Evolutionary conservation across 2,888 invertebrate species (phyloP), one percentile per base, ranked within the genome.

Genomic region (Pyralis farinalis): DNA sequence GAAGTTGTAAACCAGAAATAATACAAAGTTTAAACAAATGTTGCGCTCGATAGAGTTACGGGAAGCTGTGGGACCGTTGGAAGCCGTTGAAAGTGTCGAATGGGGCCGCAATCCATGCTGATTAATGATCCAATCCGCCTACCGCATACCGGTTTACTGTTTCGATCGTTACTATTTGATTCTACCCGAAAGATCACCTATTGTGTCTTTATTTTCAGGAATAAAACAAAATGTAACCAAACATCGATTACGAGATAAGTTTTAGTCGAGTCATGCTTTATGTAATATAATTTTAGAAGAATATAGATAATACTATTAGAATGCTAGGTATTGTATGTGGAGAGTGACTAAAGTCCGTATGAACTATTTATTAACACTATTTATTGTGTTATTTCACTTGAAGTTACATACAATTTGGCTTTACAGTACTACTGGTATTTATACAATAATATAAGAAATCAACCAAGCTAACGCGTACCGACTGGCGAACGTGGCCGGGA

Each of bases 81-180:
- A 37, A 37, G 30, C 21, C 16, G 16, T 37, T 37, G 22, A 12
- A 22, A 33, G 27, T 39, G 28, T 10, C 39, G 33, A 39, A 43
- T 46, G 38, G 48, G 46, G 30, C 48, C 43, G 46, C 52, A 46
- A 49, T 51, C 49, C 44, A 12, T 40, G 45, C 43, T 60, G 58
- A 60, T 58, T 54, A 60, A 60, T 58, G 54, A 49, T 46, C 37
- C 40, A 40, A 46, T 45, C 53, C 53, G 44, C 53, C 54, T 42
- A 49, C 46, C 53, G 44, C 53, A 53, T 42, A 49, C 46, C 30
- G 47, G 43, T 51, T 47, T 47, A 46, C 48, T 43, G 46, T 47
- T 46, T 40, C 11, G 12, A 10, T 22, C n/a, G 12, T 5, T 32
- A 29, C 16, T 37, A 12, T 20, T 37, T 25, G 27, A 12, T 11